These are phyloP conservation scores for Salpingus planirostris DNA, from an alignment of 2,888 invertebrate genomes.

Conservation along the genomic window DNA sequence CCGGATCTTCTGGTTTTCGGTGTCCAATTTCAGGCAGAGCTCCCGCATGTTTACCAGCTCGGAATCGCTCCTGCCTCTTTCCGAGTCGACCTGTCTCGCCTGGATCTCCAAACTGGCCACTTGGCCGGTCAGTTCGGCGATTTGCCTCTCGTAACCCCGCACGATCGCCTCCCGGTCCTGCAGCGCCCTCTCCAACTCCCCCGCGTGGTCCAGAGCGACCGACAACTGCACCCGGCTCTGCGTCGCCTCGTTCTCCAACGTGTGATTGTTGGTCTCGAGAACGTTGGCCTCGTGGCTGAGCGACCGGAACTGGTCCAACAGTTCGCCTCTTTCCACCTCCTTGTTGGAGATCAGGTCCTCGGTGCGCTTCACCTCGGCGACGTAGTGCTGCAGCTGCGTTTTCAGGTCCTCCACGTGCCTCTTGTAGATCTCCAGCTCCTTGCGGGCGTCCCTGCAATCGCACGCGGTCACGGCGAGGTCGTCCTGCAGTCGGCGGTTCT, in stretches of 20 bases:
- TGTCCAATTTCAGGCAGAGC: conserved; percentile 54
- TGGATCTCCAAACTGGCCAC: conserved; percentile 59
- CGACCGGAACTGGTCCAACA: conserved; percentile 71
- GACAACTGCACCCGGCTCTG: conserved; percentile 53
- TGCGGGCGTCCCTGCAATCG: conserved; percentile 52
- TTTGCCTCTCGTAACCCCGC: conserved; percentile 50
- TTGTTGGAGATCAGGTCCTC: conserved; percentile 67
- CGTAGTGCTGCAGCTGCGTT: conserved; percentile 71
- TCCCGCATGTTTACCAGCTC: conserved; percentile 52
- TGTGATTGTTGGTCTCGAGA: conserved; percentile 71
- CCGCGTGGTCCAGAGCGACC: conserved; percentile 50
- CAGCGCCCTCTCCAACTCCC: conserved; percentile 56
- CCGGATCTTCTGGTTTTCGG: conserved; percentile 55
- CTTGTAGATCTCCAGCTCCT: conserved; percentile 59
- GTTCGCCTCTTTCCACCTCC: conserved; percentile 71
- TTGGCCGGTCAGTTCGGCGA: conserved; percentile 44
- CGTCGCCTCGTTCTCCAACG: conserved; percentile 66
- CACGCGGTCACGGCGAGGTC: conserved; percentile 57
- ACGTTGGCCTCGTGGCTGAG: conserved; percentile 68
- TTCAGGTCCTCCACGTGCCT: conserved; percentile 66
- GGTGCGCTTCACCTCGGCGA: conserved; percentile 68
- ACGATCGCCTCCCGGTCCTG: conserved; percentile 46
- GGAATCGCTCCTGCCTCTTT: conserved; percentile 51
- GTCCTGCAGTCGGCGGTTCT: conserved; percentile 64
- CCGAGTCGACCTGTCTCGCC: conserved; percentile 50